A percentile compares a stretch with the other conserved stretches of the same genome.
Evolutionary conservation across 2,888 invertebrate genomes (phyloP).

Genomic region (Volucella inflata): DNA sequence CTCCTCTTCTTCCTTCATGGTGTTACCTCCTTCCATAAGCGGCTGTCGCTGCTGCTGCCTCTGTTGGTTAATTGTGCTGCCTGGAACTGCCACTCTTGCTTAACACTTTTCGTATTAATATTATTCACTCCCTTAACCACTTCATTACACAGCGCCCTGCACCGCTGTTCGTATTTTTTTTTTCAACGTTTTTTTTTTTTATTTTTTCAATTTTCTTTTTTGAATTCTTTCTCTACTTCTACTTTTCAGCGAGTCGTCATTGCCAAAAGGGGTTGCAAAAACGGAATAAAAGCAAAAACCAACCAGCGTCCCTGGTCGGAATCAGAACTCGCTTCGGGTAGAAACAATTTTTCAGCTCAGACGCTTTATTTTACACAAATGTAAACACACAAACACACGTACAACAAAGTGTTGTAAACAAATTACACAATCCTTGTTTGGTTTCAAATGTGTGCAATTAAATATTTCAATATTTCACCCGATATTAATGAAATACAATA

Average conservation of each 20-base stretch:
- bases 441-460: background rate
- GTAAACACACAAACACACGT: constrained; percentile 24
- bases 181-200: constrained; percentile 10
- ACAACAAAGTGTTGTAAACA: constrained; percentile 27
- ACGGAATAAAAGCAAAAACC: background rate
- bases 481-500: background rate
- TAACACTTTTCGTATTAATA: constrained; percentile 17
- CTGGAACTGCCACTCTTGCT: background rate
- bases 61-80: no score
- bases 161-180: constrained; percentile 7
- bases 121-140: constrained; percentile 2
- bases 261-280: constrained; percentile 18
- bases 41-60: background rate
- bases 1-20: constrained; percentile 48
- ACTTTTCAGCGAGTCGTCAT: constrained; percentile 2
- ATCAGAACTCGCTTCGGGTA: constrained; percentile 31
- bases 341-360: background rate
- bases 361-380: constrained; percentile 7
- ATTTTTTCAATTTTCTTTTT: background rate
- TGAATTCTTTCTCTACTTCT: background rate
- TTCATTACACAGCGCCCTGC: constrained; percentile 27
- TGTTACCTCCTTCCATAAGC: constrained; percentile 18
- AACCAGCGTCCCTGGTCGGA: background rate
- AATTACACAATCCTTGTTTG: constrained; percentile 15
- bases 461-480: background rate